A percentile compares a stretch with the other conserved stretches of the same genome.
Conservation (phyloP, 1,140 invertebrate genomes). For the Archegozetes longisetosus region DNA sequence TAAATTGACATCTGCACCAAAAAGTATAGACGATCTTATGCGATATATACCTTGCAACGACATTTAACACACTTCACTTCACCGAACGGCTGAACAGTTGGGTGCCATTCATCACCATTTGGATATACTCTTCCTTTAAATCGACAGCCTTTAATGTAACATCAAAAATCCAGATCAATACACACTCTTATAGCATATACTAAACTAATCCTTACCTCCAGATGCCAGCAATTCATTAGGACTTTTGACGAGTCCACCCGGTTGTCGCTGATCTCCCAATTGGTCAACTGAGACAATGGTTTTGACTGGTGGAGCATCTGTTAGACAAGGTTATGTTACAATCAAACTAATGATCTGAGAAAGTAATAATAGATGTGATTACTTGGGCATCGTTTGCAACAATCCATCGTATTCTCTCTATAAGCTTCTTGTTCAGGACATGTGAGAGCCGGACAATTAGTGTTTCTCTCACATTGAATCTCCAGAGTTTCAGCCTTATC, state of each 20-base stretch:
- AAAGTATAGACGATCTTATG: no score
- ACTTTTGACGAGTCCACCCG: constrained; percentile 2
- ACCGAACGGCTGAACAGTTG: constrained; percentile 53
- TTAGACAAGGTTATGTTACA: background rate
- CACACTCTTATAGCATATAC: no score
- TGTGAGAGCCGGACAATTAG: constrained; percentile 49
- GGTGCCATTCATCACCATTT: constrained; percentile 72
- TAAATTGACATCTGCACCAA: no score
- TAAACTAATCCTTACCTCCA: constrained; percentile 42
- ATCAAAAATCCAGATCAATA: background rate
- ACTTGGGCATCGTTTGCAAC: constrained; percentile 52
- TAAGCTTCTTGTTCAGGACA: constrained; percentile 52
- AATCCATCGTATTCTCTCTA: constrained; percentile 51
- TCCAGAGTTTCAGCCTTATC: constrained; percentile 34
- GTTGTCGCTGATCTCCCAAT: constrained; percentile 9
- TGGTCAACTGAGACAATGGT: constrained; percentile 5
- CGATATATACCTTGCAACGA: constrained; percentile 56
- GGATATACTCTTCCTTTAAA: constrained; percentile 40
- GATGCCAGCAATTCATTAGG: constrained; percentile 43
- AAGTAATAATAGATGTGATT: constrained; percentile 8
- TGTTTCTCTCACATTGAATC: constrained; percentile 49
- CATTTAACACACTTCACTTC: constrained; percentile 71
- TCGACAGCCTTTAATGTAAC: constrained; percentile 22
- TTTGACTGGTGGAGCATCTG: constrained; percentile 14
- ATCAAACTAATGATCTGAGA: background rate